Base-by-base conservation (phyloP, 2,113 vertebrate genomes). In the Nothocercus julius region DNA sequence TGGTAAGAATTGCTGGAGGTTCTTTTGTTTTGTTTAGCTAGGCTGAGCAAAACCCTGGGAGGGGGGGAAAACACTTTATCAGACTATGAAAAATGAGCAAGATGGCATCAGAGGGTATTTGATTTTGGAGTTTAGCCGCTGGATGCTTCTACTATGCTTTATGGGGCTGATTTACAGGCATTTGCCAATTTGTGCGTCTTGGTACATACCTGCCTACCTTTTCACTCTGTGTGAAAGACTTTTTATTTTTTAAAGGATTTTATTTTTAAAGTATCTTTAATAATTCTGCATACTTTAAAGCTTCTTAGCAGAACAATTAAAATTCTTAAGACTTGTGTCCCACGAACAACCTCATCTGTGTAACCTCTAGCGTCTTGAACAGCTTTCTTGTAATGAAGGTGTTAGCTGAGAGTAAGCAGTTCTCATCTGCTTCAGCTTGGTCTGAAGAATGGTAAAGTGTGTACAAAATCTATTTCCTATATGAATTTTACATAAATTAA, bases 1-100 rank as follows among this genome's bases (percentile, higher is more conserved):
- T 44, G 54, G 82, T 62, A 85, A 96, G 80, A 92, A 64, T 92
- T 92, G 72, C 92, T 97, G 93, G 78, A 96, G 96, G 72, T 90
- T 97, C 87, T 95, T 97, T 80, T 97, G 83, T 98, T 98, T 98
- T 97, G 96, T 92, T 97, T 66, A 97, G 94, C 95, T 95, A 97
- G 89, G 76, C 88, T 95, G 90, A 97, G 92, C 91, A 97, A 94
- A 97, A 93, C 93, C 95, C 20, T 28, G 73, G 70, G 93, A 83
- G 96, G 74, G 74, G 92, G 85, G 96, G 96, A 89, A 86, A 73
- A 87, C 66, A 20, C 96, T 83, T 58, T 96, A 93, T 96, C 96
- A 95, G 93, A 89, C 93, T 97, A 91, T 94, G 97, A 97, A 94
- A 98, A 96, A 97, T 49, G 93, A 97, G 87, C 93, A 96, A 58